Evolutionary conservation across 1,140 invertebrate genomes (phyloP), one percentile per base, ranked within the genome.

Genomic region (Drosophila kanapiae): DNA sequence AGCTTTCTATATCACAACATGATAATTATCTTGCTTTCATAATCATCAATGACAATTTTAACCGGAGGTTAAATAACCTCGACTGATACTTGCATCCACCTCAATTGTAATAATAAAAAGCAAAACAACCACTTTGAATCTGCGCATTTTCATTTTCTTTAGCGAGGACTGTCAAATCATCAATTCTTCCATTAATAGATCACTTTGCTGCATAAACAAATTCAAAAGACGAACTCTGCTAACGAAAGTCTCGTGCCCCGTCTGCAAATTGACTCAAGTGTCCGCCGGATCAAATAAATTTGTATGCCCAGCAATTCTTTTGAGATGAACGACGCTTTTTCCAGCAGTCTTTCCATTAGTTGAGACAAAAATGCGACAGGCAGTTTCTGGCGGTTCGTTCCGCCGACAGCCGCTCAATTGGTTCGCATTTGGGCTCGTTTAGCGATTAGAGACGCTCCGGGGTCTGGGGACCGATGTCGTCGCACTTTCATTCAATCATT

Each of bases 301-400:
- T 87, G 83, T 86, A 86, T 86, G 79, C 62, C 82, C 77, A 72
- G 75, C 83, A 79, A 76, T 61, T 82, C 75, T 60, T 53, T 75
- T 70, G 33, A 71, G 48, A 56, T 23, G 40, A 38, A 18, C 18
- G 59, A 33, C 62, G 14, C 10, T 18, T 51, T 33, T 51, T 65
- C 38, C 23, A 10, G 18, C 23, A 54, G 9, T 42, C 49, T 27
- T 56, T 45, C 42, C 62, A 71, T 87, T 87, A 79, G 86, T 79
- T 82, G 70, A 76, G 61, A 63, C 47, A n/a, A 48, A 29, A 63
- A 60, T 42, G 35, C 37, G 11, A 31, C 14, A 51, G 54, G 69
- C 84, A 54, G 82, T 87, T 87, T 69, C 65, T 51, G 63, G 80
- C 83, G 68, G 83, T 78, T 86, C 48, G 47, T 67, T 61, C 82